Conservation (phyloP, 1,140 invertebrate genomes). For the Saxidomus purpurata region DNA sequence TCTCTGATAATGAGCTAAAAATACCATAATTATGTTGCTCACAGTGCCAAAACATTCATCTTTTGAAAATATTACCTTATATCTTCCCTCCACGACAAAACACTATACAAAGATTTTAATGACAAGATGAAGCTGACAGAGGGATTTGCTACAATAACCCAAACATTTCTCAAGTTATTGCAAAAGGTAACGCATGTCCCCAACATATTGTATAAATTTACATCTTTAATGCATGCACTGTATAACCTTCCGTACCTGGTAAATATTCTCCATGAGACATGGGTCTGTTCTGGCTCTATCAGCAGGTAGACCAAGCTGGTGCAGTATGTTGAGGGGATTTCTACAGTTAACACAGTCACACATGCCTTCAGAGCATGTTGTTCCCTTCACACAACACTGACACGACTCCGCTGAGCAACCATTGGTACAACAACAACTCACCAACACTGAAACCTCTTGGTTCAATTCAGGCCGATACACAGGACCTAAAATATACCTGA, state of each 20-base stretch:
- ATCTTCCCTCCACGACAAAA: no score
- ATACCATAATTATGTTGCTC: no score
- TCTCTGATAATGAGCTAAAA: no score
- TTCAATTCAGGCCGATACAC: not conserved
- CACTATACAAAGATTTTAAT: no score
- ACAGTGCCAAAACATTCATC: no score
- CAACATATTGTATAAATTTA: no score
- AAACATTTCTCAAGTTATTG: no score
- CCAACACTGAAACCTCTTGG: not conserved
- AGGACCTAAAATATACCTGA: not conserved
- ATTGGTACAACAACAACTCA: conserved; percentile 33
- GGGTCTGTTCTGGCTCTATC: conserved; percentile 47
- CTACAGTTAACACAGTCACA: conserved; percentile 55
- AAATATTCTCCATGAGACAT: conserved; percentile 66
- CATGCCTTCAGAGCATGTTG: conserved; percentile 47
- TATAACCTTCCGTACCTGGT: conserved; percentile 46
- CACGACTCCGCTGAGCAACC: conserved; percentile 31
- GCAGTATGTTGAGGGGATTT: conserved; percentile 55
- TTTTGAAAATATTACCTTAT: no score
- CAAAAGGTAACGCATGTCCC: no score
- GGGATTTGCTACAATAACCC: no score
- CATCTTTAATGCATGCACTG: no score
- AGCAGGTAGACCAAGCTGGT: conserved; percentile 49
- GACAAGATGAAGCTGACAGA: no score
- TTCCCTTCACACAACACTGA: conserved; percentile 50